Evolutionary conservation across 2,888 invertebrate genomes (phyloP).

Genomic region (Anthophora plumipes): DNA sequence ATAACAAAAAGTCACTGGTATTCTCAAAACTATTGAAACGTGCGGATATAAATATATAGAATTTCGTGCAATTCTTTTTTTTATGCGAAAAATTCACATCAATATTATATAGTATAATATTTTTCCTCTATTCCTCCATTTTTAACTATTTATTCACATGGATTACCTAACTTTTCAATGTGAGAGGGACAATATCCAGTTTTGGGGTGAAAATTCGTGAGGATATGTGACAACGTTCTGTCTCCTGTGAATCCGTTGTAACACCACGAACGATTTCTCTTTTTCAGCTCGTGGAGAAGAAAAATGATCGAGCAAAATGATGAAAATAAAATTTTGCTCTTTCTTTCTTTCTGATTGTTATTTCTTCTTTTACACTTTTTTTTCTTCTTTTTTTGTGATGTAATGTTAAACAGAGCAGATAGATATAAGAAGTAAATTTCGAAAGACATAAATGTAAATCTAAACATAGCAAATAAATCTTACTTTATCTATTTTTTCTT

Average conservation of each 20-base stretch:
- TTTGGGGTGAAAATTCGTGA: constrained; percentile 1
- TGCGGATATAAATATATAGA: not conserved
- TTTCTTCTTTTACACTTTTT: too few species aligned
- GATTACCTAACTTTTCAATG: constrained; percentile 1
- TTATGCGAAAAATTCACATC: not conserved
- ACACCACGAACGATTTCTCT: constrained; percentile 1
- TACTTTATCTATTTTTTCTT: not conserved
- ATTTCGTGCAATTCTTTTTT: not conserved
- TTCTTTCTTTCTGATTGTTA: not conserved
- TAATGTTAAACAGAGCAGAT: not conserved
- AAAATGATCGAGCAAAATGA: not conserved
- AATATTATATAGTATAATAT: too few species aligned
- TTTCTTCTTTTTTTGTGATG: not conserved
- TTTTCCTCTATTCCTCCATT: not conserved
- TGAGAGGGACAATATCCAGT: not conserved
- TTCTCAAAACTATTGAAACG: too few species aligned
- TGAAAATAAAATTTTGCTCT: not conserved
- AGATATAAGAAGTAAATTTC: not conserved
- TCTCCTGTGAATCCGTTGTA: constrained; percentile 9
- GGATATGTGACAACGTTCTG: not conserved
- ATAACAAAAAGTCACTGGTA: too few species aligned
- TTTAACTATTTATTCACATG: not conserved
- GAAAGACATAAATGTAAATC: not conserved
- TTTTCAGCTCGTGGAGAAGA: not conserved
- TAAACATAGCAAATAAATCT: not conserved